Base-by-base conservation (phyloP, 2,797 vertebrate genomes). In the Myotis pilosus region DNA sequence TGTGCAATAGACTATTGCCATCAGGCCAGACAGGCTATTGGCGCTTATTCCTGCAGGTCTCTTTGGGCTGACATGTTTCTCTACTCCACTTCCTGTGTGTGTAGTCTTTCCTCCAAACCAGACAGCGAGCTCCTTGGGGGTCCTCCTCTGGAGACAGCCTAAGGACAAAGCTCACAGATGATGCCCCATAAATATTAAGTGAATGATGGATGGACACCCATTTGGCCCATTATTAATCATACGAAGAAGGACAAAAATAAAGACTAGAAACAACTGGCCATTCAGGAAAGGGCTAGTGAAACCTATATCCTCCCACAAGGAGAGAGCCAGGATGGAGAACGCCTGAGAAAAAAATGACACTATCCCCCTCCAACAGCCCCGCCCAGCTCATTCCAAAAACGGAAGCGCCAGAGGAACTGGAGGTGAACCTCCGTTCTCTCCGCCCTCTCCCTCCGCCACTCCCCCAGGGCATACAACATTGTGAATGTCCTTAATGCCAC, bases 211-310 rank as follows among this genome's bases (percentile, higher is more conserved):
- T 10, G 53, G 20, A 53, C 47, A 74, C 11, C 13, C 84, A n/a
- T 57, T 87, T 33, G 53, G 68, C 41, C 64, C 49, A 80, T 55
- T 81, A 62, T 71, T 75, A 71, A 25, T 68, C 79, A 47, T 8
- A 20, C 16, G 64, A 74, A 75, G 53, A 51, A 60, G 47, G 28
- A 55, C n/a, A 62, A 86, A 93, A 91, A 33, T n/a, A 82, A 89
- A 83, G 51, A 62, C 62, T 80, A 75, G 66, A 85, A 91, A 88
- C 16, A 68, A 3, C 1, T 47, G 60, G 36, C 25, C 60, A 6
- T 47, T 74, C 57, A 33, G 38, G 20, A 79, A 94, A 66, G 92
- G 33, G 4, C 36, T 76, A 68, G 22, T 80, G 5, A 84, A 86
- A 51, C 64, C 72, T 25, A 5, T 49, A 85, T 55, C 13, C 68